Evolutionary conservation across 2,113 vertebrate species (phyloP).

Genomic region (Etheostoma spectabile): DNA sequence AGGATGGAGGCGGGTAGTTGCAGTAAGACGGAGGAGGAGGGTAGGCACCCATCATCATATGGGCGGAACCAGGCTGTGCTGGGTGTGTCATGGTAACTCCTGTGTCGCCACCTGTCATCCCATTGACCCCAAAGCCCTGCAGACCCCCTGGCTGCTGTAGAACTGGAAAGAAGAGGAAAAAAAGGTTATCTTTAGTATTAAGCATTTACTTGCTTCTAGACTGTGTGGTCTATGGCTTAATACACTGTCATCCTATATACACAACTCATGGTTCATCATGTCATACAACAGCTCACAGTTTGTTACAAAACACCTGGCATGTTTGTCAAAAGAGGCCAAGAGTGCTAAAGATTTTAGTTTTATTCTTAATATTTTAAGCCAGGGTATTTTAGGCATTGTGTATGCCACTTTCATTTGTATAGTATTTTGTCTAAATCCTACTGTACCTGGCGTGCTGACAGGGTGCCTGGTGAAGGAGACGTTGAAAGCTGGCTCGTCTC

Average conservation of each 20-base stretch:
- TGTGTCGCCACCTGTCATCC: slow-evolving; percentile 80
- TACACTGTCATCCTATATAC: too few relatives aligned
- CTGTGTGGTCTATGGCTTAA: too few relatives aligned
- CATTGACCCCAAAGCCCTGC: slow-evolving; percentile 86
- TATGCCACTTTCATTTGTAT: not conserved
- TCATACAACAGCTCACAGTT: too few relatives aligned
- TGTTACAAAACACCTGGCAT: too few relatives aligned
- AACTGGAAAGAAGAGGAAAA: slow-evolving; percentile 80
- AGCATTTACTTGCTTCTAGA: too few relatives aligned
- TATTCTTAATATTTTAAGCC: too few relatives aligned
- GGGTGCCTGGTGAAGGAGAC: slow-evolving; percentile 96
- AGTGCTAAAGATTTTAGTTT: too few relatives aligned
- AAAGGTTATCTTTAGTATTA: not conserved
- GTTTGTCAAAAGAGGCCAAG: too few relatives aligned
- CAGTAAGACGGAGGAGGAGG: slow-evolving; percentile 96
- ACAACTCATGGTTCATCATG: too few relatives aligned
- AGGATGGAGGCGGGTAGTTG: slow-evolving; percentile 94
- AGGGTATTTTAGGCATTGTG: not conserved
- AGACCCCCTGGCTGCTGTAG: slow-evolving; percentile 88
- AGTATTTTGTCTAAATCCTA: not conserved
- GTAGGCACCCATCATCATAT: slow-evolving; percentile 87
- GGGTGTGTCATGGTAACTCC: slow-evolving; percentile 85
- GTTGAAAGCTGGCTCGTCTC: slow-evolving; percentile 93
- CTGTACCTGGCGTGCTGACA: slow-evolving; percentile 87
- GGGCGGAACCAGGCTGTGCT: slow-evolving; percentile 87